Percentiles rank a stretch among this genome's conserved stretches.
Conservation (phyloP, 2,113 vertebrate species). For the Narcine bancroftii region DNA sequence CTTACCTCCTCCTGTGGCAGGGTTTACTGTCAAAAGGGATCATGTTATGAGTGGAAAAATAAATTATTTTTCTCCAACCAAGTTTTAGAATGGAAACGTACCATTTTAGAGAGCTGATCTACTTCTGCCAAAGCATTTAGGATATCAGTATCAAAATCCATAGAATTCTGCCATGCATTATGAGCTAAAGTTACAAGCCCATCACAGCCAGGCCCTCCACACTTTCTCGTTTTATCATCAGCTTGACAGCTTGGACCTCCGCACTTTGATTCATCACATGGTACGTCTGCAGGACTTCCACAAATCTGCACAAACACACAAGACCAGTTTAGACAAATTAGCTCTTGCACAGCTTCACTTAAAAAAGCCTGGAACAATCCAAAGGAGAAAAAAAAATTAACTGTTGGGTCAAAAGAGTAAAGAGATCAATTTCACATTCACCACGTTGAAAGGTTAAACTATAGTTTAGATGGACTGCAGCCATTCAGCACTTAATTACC, state of each 20-base stretch:
- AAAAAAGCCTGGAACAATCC: neutral
- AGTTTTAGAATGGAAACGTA: slow-evolving; percentile 48
- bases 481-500: neutral
- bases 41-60: neutral
- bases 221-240: slow-evolving; percentile 61
- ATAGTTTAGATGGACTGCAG: neutral
- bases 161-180: slow-evolving; percentile 68
- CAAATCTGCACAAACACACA: slow-evolving; percentile 62
- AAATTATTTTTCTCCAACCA: neutral
- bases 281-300: slow-evolving; percentile 62
- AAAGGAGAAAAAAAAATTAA: neutral
- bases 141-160: slow-evolving; percentile 78
- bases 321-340: neutral
- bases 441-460: neutral
- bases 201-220: slow-evolving; percentile 73
- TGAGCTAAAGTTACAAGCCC: slow-evolving; percentile 67
- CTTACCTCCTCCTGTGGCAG: neutral
- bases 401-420: neutral
- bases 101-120: slow-evolving; percentile 86
- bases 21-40: neutral
- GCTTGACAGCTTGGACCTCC: slow-evolving; percentile 73
- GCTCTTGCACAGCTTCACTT: neutral
- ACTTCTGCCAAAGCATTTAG: slow-evolving; percentile 78
- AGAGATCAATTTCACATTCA: neutral
- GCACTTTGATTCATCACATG: slow-evolving; percentile 64